These are phyloP conservation scores for Argyra leucocephala DNA, from an alignment of 2,888 invertebrate genomes.

Conservation along the genomic window DNA sequence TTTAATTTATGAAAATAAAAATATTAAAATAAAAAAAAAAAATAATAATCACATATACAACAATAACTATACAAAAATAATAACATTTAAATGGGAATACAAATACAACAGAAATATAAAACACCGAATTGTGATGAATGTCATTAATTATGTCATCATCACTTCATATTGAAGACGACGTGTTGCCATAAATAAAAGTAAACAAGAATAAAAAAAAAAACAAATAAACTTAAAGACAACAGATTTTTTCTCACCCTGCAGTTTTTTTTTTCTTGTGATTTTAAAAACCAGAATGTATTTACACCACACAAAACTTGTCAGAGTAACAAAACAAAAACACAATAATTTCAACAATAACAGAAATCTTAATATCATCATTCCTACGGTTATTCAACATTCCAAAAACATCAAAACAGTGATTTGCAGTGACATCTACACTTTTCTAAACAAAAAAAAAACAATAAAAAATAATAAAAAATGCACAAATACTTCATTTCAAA, in stretches of 20 bases:
- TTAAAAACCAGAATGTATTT: background rate
- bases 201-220: background rate
- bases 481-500: background rate
- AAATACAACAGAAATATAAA: too few species aligned
- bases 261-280: background rate
- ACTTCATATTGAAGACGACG: background rate
- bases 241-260: background rate
- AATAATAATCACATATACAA: too few species aligned
- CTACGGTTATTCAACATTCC: too few species aligned
- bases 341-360: background rate
- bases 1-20: too few species aligned
- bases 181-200: background rate
- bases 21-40: too few species aligned
- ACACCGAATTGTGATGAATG: too few species aligned
- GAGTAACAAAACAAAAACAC: background rate
- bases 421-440: background rate
- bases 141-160: slow-evolving; percentile 2
- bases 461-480: background rate
- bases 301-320: background rate
- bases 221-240: background rate
- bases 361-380: background rate
- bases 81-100: too few species aligned
- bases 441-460: background rate
- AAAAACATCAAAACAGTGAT: background rate
- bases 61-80: too few species aligned